Evolutionary conservation across 2,888 invertebrate species (phyloP), one percentile per base, ranked within the genome.

Genomic region (Drosophila diplacantha): DNA sequence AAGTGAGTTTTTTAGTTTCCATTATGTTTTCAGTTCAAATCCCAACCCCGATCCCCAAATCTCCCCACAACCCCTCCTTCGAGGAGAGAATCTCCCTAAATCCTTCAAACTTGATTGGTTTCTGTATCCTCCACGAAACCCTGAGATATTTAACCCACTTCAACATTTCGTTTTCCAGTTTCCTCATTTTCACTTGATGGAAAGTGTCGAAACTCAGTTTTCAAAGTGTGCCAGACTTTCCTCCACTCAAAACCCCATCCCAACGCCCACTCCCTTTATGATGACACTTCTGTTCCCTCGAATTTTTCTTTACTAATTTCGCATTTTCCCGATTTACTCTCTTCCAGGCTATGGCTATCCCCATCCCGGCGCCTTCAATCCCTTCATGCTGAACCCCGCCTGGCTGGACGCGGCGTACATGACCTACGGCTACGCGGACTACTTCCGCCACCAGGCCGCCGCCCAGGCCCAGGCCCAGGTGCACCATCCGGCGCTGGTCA

Each of bases 321-420:
- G n/a, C 0, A 18, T 31, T 12, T 9, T 24, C 3, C 6, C 2
- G 29, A 29, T 12, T 31, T 18, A n/a, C 20, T 1, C 18, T n/a
- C 14, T 49, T 71, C 6, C 90, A 95, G 95, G 91, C 90, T 95
- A 93, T 86, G 94, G 94, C 64, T 95, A 94, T 85, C 93, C 93
- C 32, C 93, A 94, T 87, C 93, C 93, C 4, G 93, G 92, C 38
- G 92, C 92, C 22, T 94, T 94, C 86, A 93, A 93, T 81, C 94
- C 94, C 3, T 94, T 95, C 87, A 90, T 96, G 68, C 89, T 96
- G 59, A 94, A 94, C 84, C 93, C 95, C 0, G 93, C 93, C 34
- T 95, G 96, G 94, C 88, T 96, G 75, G 96, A 96, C 85, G 93
- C 94, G 3, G 93, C 94, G 6, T 95, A 95, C 87, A 91, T 95